Evolutionary conservation across 2,888 invertebrate species (phyloP), one percentile per base, ranked within the genome.

Genomic region (Sesia apiformis): DNA sequence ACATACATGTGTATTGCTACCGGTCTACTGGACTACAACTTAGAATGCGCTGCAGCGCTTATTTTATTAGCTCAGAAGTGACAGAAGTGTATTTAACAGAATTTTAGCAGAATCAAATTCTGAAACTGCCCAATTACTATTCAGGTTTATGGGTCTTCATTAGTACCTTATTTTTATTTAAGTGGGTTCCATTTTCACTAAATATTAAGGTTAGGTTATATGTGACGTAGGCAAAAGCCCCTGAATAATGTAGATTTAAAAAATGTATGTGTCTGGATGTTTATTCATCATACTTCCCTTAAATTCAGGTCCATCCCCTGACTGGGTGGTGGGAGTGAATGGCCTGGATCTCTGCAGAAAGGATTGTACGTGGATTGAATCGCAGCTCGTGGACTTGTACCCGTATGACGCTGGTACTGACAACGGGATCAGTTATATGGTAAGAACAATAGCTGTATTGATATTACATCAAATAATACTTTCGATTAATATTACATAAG

Each of bases 351-450:
- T 99, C 5, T 99, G 99, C 74, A 91, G 93, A 57, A 84, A 91
- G 58, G 96, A 98, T 83, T 98, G 99, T 77, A 92, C 96, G 0
- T 99, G 99, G 99, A 91, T 93, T n/a, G 94, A 95, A 63, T 91
- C 93, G 56, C 90, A 95, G 67, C 92, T 93, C 46, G 90, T 98
- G 49, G 97, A 98, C 83, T 90, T 99, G 40, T 95, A 93, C 74
- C 98, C 98, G 0, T 98, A 96, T 88, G 99, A 99, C 86, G 98
- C 98, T 2, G 99, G 99, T 49, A 98, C 98, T 0, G 98, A 99
- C 75, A 92, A 92, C 71, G 99, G 99, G 7, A 93, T 97, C 55
- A 94, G 96, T 0, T 99, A 99, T 70, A 93, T 95, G 94, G 96
- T 95, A 73, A 81, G 77, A 3, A 50, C 1, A 23, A 23, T 23